Conservation (phyloP, 2,113 vertebrate species). For the Athene cunicularia region DNA sequence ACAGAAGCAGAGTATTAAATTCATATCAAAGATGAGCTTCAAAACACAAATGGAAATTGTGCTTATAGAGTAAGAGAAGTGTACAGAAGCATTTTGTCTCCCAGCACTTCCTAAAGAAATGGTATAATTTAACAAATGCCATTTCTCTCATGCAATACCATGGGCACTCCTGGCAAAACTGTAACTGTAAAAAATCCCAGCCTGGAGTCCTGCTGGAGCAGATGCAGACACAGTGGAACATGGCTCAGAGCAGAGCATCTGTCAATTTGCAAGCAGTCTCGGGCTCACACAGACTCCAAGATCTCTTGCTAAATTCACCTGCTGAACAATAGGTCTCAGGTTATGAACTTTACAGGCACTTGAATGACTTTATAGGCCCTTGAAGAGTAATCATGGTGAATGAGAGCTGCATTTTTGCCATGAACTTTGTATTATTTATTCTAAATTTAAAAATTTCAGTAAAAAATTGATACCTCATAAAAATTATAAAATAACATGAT, state of each 20-base stretch:
- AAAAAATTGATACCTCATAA: not conserved
- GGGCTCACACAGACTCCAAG: not conserved
- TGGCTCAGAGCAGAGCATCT: accelerated
- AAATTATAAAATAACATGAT: not conserved
- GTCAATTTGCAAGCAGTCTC: not conserved
- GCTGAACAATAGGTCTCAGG: not conserved
- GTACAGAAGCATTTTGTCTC: not conserved
- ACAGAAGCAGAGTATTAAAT: not conserved
- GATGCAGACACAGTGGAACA: not conserved
- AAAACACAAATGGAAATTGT: not conserved
- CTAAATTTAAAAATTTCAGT: not conserved
- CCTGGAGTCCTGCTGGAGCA: not conserved
- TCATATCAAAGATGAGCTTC: not conserved
- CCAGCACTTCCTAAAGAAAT: not conserved
- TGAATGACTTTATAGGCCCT: not conserved
- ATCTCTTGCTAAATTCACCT: not conserved
- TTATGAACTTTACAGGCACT: not conserved
- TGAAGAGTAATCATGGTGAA: not conserved
- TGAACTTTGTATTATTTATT: not conserved
- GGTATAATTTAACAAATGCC: not conserved
- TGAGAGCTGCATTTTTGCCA: not conserved
- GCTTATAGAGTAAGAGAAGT: not conserved
- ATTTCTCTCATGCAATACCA: not conserved
- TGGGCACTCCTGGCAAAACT: not conserved
- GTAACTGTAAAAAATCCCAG: not conserved